Evolutionary conservation across 2,888 invertebrate genomes (phyloP), one percentile per base, ranked within the genome.

Genomic region (Imbricaverruca yamaguchii): DNA sequence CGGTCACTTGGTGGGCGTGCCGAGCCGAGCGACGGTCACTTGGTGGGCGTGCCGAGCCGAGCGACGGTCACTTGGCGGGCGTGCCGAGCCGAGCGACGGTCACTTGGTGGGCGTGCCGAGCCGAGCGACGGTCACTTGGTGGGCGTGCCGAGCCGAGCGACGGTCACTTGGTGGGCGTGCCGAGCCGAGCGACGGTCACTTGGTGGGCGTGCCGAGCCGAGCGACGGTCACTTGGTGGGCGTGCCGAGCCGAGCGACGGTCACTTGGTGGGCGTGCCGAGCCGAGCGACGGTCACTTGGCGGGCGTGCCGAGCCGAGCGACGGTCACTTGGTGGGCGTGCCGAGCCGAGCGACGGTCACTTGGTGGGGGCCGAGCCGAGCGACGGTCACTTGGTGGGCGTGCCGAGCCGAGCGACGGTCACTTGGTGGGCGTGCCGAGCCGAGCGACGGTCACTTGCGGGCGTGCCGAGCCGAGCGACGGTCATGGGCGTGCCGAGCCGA

Each of bases 51-150:
- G 78, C 56, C 57, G 23, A 78, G 56, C 4, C 4, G 39, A 4
- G 39, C 2, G n/a, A n/a, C n/a, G n/a, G n/a, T n/a, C n/a, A n/a
- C n/a, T n/a, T n/a, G n/a, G n/a, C n/a, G n/a, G n/a, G n/a, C n/a
- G n/a, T 39, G 39, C 39, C 39, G 39, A 39, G 4, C 39, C 39
- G 39, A 39, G 39, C 39, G 39, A 59, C 15, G 15, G 21, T 74
- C 74, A 78, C 57, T 78, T 78, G 23, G 78, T 78, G 23, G 78
- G 78, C 12, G 78, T 78, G 78, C 56, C 57, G 23, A 78, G 56
- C 4, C n/a, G n/a, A n/a, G n/a, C n/a, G n/a, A n/a, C n/a, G n/a
- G n/a, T n/a, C n/a, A n/a, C n/a, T n/a, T n/a, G n/a, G n/a, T 39
- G 39, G 39, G 39, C 2, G n/a, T 39, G 39, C 39, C 39, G 39